Percentiles rank a stretch among this genome's conserved stretches.
Conservation (phyloP, 1,140 invertebrate genomes). For the Anastrepha ludens region DNA sequence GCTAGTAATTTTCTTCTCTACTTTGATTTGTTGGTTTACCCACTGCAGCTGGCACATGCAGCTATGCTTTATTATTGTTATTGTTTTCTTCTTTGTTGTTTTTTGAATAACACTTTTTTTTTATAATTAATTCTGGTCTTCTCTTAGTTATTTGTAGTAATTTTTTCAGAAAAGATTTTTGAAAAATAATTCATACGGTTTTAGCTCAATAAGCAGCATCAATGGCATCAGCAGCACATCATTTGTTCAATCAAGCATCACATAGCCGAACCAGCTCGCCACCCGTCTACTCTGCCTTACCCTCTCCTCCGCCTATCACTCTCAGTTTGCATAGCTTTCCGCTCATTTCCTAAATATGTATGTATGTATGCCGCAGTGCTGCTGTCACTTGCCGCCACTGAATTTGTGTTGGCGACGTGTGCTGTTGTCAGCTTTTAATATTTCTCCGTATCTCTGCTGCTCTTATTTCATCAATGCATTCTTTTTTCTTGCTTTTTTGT, state of each 20-base stretch:
- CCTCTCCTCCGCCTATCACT: not conserved
- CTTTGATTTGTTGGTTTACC: not conserved
- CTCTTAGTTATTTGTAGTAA: no score
- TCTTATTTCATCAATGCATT: slow-evolving; percentile 31
- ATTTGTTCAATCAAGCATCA: slow-evolving; percentile 19
- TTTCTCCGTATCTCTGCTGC: not conserved
- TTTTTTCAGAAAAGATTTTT: no score
- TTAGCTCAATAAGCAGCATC: not conserved
- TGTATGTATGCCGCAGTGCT: not conserved
- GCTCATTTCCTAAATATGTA: not conserved
- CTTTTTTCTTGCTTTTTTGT: not conserved
- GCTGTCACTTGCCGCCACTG: slow-evolving; percentile 13
- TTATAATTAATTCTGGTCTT: no score
- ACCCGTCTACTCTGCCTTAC: not conserved
- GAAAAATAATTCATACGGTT: no score
- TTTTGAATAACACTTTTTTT: not conserved
- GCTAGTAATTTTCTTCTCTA: not conserved
- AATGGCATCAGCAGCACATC: not conserved
- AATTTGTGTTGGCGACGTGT: slow-evolving; percentile 29
- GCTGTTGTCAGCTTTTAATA: slow-evolving; percentile 24
- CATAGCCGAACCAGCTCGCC: not conserved
- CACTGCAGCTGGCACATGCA: not conserved
- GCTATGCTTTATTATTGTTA: not conserved
- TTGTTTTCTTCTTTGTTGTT: not conserved
- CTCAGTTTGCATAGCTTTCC: not conserved